Conservation (phyloP, 2,888 invertebrate genomes). For the Gisinianus flammeolus region DNA sequence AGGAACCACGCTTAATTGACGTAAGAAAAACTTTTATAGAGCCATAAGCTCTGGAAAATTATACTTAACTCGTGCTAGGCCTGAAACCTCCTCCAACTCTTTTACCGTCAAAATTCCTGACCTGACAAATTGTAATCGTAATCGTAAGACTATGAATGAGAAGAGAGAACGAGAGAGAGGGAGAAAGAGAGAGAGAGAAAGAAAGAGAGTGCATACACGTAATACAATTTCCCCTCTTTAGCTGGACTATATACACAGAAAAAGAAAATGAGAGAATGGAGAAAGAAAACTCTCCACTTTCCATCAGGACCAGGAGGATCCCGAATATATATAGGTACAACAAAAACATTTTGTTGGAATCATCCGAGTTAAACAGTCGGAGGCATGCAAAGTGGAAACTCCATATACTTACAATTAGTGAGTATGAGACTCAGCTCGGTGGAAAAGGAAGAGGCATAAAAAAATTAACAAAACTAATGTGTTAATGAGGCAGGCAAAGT, state of each 20-base stretch:
- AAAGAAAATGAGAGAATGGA: too few relatives aligned
- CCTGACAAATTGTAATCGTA: background rate
- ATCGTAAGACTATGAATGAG: too few relatives aligned
- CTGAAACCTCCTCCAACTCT: background rate
- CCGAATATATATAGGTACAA: too few relatives aligned
- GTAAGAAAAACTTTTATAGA: constrained; percentile 38
- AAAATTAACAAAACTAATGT: constrained; percentile 37
- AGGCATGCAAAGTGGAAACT: background rate
- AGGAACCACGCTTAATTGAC: constrained; percentile 29
- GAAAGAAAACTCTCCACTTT: too few relatives aligned
- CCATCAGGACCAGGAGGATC: too few relatives aligned
- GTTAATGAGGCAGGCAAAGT: constrained; percentile 38
- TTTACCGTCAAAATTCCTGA: constrained; percentile 3
- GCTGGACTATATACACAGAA: too few relatives aligned
- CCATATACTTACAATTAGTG: background rate
- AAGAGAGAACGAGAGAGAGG: too few relatives aligned
- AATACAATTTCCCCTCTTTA: too few relatives aligned
- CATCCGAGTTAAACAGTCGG: background rate
- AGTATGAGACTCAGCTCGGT: background rate
- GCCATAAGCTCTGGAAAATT: constrained; percentile 30
- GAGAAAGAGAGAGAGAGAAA: constrained; percentile 4
- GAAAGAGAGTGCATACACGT: too few relatives aligned
- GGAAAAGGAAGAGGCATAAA: constrained; percentile 21
- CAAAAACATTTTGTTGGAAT: background rate
- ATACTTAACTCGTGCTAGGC: constrained; percentile 9